Evolutionary conservation across 2,113 vertebrate genomes (phyloP).

Genomic region (Halcyon senegalensis): DNA sequence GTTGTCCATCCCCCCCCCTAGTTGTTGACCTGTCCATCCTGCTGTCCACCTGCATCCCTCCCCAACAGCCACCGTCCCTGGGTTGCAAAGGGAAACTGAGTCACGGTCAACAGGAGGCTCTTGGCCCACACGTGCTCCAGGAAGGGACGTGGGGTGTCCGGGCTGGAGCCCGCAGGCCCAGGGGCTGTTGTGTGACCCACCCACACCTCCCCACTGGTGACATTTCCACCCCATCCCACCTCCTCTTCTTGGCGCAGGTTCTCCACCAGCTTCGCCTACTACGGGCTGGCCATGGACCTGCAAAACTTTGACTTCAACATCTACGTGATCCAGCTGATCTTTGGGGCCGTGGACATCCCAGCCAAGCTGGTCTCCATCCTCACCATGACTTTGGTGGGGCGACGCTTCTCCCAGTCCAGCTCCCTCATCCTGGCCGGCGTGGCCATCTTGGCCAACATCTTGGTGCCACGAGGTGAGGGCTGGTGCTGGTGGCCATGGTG

Average conservation of each 20-base stretch:
- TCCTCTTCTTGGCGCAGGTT: conserved; percentile 11
- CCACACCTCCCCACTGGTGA: background rate
- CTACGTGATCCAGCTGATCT: conserved; percentile 88
- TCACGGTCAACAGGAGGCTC: background rate
- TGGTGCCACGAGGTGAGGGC: conserved; percentile 2
- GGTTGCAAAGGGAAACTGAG: background rate
- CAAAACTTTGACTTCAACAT: conserved; percentile 88
- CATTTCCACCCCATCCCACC: background rate
- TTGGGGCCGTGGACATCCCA: conserved; percentile 86
- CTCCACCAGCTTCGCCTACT: conserved; percentile 89
- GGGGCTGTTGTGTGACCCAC: background rate
- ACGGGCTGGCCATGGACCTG: conserved; percentile 85
- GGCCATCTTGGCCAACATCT: conserved; percentile 64
- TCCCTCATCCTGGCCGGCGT: conserved; percentile 78
- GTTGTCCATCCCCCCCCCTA: background rate
- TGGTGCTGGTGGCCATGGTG: accelerated
- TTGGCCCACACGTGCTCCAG: background rate
- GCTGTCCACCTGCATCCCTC: no score
- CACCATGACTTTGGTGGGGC: conserved; percentile 71
- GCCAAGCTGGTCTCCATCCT: conserved; percentile 81
- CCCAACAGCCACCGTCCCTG: no score
- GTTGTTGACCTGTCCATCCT: no score
- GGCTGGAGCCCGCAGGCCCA: background rate
- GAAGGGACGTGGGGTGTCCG: background rate
- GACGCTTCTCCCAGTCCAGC: conserved; percentile 64